These are phyloP conservation scores for Petrocephalus zakoni DNA, from an alignment of 2,113 vertebrate genomes.

Conservation along the genomic window DNA sequence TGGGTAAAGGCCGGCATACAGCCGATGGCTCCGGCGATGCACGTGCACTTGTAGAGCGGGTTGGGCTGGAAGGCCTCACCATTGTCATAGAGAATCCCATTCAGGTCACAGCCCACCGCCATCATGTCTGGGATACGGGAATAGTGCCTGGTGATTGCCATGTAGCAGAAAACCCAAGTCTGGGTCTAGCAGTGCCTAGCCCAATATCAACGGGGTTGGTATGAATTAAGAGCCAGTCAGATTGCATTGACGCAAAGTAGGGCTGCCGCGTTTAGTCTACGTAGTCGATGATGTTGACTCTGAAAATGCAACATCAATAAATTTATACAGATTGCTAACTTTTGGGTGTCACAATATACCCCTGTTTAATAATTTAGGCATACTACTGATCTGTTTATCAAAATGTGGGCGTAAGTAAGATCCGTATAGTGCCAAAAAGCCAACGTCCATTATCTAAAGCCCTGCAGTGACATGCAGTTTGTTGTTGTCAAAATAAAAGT, in stretches of 20 bases:
- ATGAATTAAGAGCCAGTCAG: neutral
- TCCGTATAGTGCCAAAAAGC: neutral
- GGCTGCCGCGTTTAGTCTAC: neutral
- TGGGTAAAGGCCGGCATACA: slow-evolving; percentile 78
- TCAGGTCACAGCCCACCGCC: slow-evolving; percentile 88
- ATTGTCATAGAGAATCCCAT: slow-evolving; percentile 75
- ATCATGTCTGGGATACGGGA: slow-evolving; percentile 68
- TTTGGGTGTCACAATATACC: neutral
- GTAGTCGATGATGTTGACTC: neutral
- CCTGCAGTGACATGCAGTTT: neutral
- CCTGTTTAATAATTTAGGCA: neutral
- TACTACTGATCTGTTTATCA: neutral
- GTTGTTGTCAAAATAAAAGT: neutral
- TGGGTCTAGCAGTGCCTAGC: neutral
- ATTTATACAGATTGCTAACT: neutral
- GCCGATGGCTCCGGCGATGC: slow-evolving; percentile 83
- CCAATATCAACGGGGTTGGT: neutral
- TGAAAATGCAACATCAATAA: neutral
- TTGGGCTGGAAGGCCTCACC: slow-evolving; percentile 84
- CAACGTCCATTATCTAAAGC: neutral
- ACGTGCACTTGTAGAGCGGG: slow-evolving; percentile 81
- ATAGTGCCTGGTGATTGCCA: neutral
- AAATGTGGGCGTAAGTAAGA: neutral
- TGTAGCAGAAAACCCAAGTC: neutral
- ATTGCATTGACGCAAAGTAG: neutral